A percentile compares a stretch with the other conserved stretches of the same genome.
Conservation (phyloP, 2,888 invertebrate genomes). For the Amblyteles armatorius region DNA sequence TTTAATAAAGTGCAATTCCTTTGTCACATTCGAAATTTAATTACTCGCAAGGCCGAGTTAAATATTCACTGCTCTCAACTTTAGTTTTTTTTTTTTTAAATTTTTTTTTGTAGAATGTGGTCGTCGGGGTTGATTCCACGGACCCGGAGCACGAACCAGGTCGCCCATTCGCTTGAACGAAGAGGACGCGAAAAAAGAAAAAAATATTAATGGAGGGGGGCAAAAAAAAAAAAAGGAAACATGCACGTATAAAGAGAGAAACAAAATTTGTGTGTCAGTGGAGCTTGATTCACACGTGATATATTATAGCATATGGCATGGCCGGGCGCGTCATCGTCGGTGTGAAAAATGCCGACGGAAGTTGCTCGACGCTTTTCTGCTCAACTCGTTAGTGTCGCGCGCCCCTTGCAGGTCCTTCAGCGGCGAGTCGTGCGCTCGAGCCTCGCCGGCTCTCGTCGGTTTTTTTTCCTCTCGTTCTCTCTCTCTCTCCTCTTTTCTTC, state of each 20-base stretch:
- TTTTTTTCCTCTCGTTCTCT: background rate
- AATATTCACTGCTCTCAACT: constrained; percentile 8
- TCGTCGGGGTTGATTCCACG: background rate
- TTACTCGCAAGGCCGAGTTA: constrained; percentile 2
- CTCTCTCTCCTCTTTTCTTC: constrained; percentile 8
- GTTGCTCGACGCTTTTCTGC: constrained; percentile 48
- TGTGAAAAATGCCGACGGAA: constrained; percentile 51
- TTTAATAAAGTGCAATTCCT: constrained; percentile 14
- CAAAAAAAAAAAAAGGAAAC: background rate
- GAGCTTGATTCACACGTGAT: constrained; percentile 36
- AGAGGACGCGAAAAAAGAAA: background rate
- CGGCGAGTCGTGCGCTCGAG: constrained; percentile 35
- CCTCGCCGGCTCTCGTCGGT: constrained; percentile 24
- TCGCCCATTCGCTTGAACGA: constrained; percentile 24
- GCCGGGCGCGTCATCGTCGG: constrained; percentile 31
- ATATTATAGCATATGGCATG: constrained; percentile 18
- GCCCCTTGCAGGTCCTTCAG: constrained; percentile 46
- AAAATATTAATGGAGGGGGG: background rate
- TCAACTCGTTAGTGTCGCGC: constrained; percentile 47
- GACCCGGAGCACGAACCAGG: constrained; percentile 5
- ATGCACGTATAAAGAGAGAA: constrained; percentile 4
- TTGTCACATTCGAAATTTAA: constrained; percentile 12
- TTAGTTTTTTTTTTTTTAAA: background rate
- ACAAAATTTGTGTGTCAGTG: constrained; percentile 40
- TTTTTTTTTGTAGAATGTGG: constrained; percentile 15